Percentiles rank a stretch among this genome's conserved stretches.
Conservation (phyloP, 1,140 invertebrate genomes). For the Amyelois transitella region DNA sequence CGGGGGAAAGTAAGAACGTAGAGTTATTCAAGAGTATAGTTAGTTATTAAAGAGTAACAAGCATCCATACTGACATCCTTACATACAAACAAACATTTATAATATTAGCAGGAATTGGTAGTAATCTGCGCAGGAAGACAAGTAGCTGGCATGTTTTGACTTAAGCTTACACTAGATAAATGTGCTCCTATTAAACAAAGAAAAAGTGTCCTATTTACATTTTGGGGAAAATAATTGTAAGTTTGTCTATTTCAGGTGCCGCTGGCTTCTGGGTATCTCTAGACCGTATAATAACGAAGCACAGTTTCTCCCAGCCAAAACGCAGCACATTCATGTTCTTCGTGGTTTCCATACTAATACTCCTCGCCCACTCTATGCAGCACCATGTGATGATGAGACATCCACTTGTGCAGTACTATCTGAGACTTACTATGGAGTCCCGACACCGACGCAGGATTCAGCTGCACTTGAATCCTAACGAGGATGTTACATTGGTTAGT, state of each 20-base stretch:
- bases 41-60: neutral
- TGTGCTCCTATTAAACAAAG: too few species aligned
- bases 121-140: too few species aligned
- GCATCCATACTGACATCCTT: too few species aligned
- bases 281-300: constrained; percentile 88
- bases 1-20: constrained; percentile 90
- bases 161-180: too few species aligned
- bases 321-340: constrained; percentile 92
- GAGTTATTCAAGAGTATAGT: too few species aligned
- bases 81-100: too few species aligned
- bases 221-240: too few species aligned
- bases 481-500: constrained; percentile 85
- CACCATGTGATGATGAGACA: constrained; percentile 85
- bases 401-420: constrained; percentile 89
- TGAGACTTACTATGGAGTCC: constrained; percentile 82
- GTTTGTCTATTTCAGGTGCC: constrained; percentile 76
- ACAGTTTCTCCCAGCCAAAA: constrained; percentile 81
- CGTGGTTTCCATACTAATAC: constrained; percentile 82
- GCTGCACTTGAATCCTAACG: constrained; percentile 81
- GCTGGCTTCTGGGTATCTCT: constrained; percentile 90
- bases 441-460: constrained; percentile 72
- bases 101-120: too few species aligned
- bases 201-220: too few species aligned
- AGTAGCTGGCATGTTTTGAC: too few species aligned
- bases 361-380: constrained; percentile 83